Evolutionary conservation across 2,113 vertebrate genomes (phyloP).

Genomic region (Climacteris rufus): DNA sequence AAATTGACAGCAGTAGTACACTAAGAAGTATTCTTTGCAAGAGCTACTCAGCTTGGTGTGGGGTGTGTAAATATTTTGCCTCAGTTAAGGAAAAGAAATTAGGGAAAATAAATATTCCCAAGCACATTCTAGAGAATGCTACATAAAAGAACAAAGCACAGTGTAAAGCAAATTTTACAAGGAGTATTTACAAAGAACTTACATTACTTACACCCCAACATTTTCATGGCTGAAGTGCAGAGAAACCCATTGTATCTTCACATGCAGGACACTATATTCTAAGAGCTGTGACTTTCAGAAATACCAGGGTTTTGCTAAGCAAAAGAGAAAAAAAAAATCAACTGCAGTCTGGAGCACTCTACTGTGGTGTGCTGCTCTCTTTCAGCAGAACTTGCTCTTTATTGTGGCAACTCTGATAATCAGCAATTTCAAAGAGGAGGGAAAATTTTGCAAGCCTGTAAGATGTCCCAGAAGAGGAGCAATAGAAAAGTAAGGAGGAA

Average conservation of each 20-base stretch:
- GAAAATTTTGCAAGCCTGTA: neutral
- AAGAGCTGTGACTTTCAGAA: neutral
- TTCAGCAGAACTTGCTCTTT: neutral
- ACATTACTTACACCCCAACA: neutral
- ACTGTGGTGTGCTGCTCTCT: neutral
- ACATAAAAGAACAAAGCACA: neutral
- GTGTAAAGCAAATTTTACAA: neutral
- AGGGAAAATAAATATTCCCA: neutral
- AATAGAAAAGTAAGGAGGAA: neutral
- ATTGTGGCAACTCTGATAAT: neutral
- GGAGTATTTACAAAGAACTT: neutral
- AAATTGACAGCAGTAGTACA: neutral
- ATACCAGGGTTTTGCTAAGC: neutral
- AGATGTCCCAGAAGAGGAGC: neutral
- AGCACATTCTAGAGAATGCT: neutral
- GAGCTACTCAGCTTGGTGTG: neutral
- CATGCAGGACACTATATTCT: neutral
- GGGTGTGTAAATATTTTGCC: neutral
- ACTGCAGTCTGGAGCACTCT: neutral
- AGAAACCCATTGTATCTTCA: neutral
- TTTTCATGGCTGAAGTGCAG: neutral
- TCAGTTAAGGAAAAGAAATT: neutral
- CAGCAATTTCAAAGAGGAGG: neutral
- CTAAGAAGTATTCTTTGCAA: neutral
- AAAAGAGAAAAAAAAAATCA: neutral